Base-by-base conservation (phyloP, 2,888 invertebrate genomes). In the Zaprionus lineosus region DNA sequence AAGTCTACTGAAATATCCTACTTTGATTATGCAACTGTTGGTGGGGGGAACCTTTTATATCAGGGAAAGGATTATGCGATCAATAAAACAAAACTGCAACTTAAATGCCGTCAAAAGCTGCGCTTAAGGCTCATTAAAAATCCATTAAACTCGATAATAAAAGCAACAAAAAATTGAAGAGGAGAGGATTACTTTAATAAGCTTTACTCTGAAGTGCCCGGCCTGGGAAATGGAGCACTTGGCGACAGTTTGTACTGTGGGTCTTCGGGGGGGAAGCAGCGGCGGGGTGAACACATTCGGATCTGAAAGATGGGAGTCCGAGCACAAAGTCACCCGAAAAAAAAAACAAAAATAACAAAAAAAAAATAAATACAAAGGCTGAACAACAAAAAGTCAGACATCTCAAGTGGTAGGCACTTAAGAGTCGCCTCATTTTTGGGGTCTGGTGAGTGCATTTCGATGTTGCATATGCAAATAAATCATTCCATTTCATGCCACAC, bases 391-490 rank as follows among this genome's bases (percentile, higher is more conserved):
- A 55, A 37, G 46, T 40, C 43, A 36, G 53, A 65, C 48, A 37
- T 55, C 53, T 59, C 62, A 52, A 67, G 61, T 64, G 84, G 63
- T 66, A 68, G 73, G 68, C 84, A 84, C 78, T 78, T 78, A 73
- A 84, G 76, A 78, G 84, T 67, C 58, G 59, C 56, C 68, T 70
- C 60, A 61, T 55, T 73, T 74, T 36, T 26, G 50, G 34, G 28
- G 57, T 33, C 33, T 60, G 48, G 82, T 78, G 84, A 78, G 78
- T 78, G 78, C 78, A 84, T 78, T 78, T 78, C 82, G 78, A 71
- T 78, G 78, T 78, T 78, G 84, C 77, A 78, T 78, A 84, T 81
- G 78, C 82, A 78, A 78, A 78, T 84, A 78, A 84, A 84, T 77
- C 77, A 77, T 71, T 63, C 64, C 44, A 50, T 39, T 50, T 50